Percentiles rank a stretch among this genome's conserved stretches.
Conservation (phyloP, 2,888 invertebrate genomes). For the Nowickia ferox region DNA sequence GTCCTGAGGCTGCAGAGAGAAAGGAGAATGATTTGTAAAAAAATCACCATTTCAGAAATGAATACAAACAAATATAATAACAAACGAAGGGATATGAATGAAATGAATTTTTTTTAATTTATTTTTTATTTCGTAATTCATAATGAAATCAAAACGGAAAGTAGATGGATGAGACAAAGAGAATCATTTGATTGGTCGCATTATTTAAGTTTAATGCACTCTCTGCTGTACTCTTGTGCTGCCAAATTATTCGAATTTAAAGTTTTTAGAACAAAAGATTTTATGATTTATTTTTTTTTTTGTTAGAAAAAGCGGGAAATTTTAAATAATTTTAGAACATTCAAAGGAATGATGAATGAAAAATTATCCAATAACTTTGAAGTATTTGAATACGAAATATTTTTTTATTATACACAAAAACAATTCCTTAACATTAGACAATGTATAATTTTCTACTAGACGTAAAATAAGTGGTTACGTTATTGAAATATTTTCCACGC, state of each 20-base stretch:
- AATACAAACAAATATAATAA: slow-evolving; percentile 34
- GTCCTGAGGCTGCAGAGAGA: slow-evolving; percentile 38
- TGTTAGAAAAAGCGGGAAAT: no score
- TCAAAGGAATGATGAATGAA: no score
- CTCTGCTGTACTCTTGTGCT: not conserved
- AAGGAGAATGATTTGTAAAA: slow-evolving; percentile 25
- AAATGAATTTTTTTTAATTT: slow-evolving; percentile 15
- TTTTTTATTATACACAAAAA: no score
- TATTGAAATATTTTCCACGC: no score
- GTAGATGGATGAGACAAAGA: not conserved
- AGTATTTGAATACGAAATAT: no score
- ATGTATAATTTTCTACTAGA: no score
- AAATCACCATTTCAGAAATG: slow-evolving; percentile 30
- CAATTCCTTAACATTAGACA: no score
- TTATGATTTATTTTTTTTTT: no score
- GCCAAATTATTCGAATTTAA: not conserved
- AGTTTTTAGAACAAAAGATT: not conserved
- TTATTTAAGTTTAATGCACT: not conserved
- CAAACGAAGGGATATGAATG: slow-evolving; percentile 32
- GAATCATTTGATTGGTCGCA: not conserved
- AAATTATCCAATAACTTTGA: no score
- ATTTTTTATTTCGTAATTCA: slow-evolving; percentile 2
- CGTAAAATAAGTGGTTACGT: no score
- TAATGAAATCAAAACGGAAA: slow-evolving; percentile 25
- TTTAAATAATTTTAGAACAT: no score